These are phyloP conservation scores for Ryuthela nishihirai DNA, from an alignment of 2,888 invertebrate genomes.

Conservation along the genomic window DNA sequence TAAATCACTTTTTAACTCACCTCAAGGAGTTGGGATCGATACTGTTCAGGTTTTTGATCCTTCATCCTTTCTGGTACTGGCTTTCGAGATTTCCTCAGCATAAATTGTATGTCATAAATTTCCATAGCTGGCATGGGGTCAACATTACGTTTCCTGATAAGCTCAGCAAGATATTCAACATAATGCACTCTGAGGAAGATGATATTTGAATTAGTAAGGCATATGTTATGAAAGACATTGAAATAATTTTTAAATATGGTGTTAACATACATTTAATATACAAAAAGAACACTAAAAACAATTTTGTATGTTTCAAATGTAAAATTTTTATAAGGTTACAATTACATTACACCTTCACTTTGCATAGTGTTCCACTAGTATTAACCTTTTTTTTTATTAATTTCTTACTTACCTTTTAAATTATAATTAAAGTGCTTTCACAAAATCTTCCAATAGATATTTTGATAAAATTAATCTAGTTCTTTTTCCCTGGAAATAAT, in stretches of 20 bases:
- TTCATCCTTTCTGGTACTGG: constrained; percentile 25
- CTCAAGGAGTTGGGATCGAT: constrained; percentile 14
- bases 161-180: constrained; percentile 77
- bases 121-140: constrained; percentile 74
- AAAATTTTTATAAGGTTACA: not conserved
- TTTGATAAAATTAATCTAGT: too few relatives aligned
- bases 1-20: constrained; percentile 3
- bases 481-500: too few relatives aligned
- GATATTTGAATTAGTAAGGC: too few relatives aligned
- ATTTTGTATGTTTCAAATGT: not conserved
- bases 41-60: constrained; percentile 25
- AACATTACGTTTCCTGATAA: constrained; percentile 66
- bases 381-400: too few relatives aligned
- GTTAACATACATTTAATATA: not conserved
- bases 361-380: too few relatives aligned
- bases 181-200: constrained; percentile 73
- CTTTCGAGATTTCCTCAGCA: constrained; percentile 56
- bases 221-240: not conserved
- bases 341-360: too few relatives aligned
- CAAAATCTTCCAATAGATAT: too few relatives aligned
- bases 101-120: constrained; percentile 75
- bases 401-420: too few relatives aligned
- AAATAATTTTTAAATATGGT: not conserved
- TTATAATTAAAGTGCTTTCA: too few relatives aligned
- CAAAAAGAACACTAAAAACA: not conserved